phyloP scores from a whole-genome alignment of 2,888 invertebrate genomes.

The Rotaria sp. region DNA sequence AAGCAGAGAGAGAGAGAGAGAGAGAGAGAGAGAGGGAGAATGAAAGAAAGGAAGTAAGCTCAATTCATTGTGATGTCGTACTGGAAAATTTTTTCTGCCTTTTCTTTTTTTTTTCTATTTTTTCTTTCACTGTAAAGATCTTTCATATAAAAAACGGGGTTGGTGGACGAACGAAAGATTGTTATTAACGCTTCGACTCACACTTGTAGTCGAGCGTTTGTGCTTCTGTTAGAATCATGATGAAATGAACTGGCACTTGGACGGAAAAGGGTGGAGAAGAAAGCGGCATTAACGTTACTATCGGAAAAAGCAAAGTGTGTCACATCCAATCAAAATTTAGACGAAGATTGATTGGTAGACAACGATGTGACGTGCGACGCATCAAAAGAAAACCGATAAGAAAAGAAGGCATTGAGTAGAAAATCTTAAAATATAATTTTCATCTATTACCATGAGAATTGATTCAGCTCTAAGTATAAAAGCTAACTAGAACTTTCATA shows the following conservation, averaged over 20 bases:
- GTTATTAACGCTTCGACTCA: neutral
- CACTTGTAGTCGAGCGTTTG: neutral
- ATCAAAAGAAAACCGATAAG: neutral
- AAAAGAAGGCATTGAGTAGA: neutral
- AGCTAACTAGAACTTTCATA: neutral
- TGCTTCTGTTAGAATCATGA: neutral
- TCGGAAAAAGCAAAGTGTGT: neutral
- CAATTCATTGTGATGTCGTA: neutral
- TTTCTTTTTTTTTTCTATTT: neutral
- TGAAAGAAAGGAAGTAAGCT: neutral
- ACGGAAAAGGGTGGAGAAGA: conserved; percentile 6
- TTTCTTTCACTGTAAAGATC: neutral
- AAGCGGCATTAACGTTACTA: neutral
- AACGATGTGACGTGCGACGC: neutral
- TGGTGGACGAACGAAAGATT: neutral
- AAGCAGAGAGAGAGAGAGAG: neutral
- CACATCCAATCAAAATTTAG: conserved; percentile 15
- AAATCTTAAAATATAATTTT: neutral
- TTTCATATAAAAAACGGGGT: neutral
- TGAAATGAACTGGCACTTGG: neutral
- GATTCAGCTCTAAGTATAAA: neutral
- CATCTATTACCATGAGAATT: neutral
- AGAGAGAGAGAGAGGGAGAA: neutral
- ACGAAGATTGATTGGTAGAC: conserved; percentile 9
- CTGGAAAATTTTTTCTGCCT: neutral